Evolutionary conservation across 2,888 invertebrate genomes (phyloP).

Genomic region (Yponomeuta evonymella): DNA sequence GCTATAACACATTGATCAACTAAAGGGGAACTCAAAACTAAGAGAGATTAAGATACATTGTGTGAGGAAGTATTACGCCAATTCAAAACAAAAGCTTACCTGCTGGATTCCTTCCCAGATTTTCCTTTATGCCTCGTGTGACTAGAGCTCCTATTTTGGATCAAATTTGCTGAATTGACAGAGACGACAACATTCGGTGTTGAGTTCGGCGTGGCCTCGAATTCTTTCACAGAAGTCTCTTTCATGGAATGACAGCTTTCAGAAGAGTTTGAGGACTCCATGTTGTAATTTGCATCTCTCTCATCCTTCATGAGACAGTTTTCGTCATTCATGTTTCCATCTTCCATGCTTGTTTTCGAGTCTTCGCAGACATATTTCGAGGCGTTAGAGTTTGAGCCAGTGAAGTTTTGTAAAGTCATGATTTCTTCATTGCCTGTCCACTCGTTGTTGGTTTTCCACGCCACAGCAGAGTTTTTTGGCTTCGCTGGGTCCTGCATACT

Average conservation of each 20-base stretch:
- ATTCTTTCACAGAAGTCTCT: slow-evolving; percentile 50
- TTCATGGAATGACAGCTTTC: slow-evolving; percentile 70
- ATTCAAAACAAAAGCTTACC: slow-evolving; percentile 33
- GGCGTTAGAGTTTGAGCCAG: slow-evolving; percentile 50
- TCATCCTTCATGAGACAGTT: slow-evolving; percentile 68
- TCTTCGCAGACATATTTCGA: slow-evolving; percentile 66
- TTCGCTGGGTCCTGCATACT: slow-evolving; percentile 63
- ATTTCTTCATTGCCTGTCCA: slow-evolving; percentile 60
- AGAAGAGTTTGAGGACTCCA: slow-evolving; percentile 70
- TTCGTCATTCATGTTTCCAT: slow-evolving; percentile 65
- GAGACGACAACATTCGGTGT: slow-evolving; percentile 25
- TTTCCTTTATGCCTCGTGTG: slow-evolving; percentile 49
- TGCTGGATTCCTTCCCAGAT: slow-evolving; percentile 59
- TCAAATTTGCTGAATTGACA: slow-evolving; percentile 47
- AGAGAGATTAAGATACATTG: too few species aligned
- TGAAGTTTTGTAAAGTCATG: slow-evolving; percentile 31
- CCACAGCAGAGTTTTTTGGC: slow-evolving; percentile 63
- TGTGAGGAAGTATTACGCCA: neutral
- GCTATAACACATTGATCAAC: too few species aligned
- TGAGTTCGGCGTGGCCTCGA: slow-evolving; percentile 44
- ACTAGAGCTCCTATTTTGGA: slow-evolving; percentile 44
- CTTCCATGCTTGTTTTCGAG: slow-evolving; percentile 67
- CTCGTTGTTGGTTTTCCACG: slow-evolving; percentile 62
- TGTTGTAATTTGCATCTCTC: slow-evolving; percentile 66
- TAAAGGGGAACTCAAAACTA: too few species aligned